phyloP scores from a whole-genome alignment of 2,113 vertebrate genomes.

The Phainopepla nitens region DNA sequence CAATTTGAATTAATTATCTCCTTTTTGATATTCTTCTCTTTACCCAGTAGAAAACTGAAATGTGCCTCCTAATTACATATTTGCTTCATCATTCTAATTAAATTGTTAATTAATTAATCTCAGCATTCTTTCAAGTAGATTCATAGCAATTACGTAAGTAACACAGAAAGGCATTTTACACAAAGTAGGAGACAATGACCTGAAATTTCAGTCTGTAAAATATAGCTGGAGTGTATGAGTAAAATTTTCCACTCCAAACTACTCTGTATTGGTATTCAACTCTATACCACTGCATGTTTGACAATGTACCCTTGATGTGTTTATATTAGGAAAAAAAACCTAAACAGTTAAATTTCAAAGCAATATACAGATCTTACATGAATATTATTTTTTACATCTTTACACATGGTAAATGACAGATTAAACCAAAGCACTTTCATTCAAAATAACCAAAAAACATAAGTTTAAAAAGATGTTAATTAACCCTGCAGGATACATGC shows the following conservation, averaged over 20 bases:
- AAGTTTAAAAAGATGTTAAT: slow-evolving; percentile 54
- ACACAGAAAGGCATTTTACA: not conserved
- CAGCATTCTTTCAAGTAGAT: not conserved
- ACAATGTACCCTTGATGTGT: not conserved
- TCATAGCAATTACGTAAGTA: not conserved
- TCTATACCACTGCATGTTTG: not conserved
- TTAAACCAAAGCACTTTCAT: not conserved
- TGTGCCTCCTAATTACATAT: not conserved
- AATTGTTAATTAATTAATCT: slow-evolving; percentile 6
- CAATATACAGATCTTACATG: not conserved
- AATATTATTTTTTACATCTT: not conserved
- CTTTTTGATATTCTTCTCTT: not conserved
- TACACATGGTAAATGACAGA: not conserved
- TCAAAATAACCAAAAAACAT: not conserved
- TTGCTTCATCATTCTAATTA: slow-evolving; percentile 8
- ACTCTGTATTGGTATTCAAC: not conserved
- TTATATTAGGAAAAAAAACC: not conserved
- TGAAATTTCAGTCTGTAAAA: not conserved
- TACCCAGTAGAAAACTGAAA: not conserved
- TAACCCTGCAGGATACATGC: slow-evolving; percentile 48
- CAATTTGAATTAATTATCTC: not conserved
- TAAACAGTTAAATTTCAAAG: not conserved
- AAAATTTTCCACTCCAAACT: not conserved
- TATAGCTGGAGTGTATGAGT: not conserved
- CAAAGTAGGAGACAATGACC: not conserved